Base-by-base conservation (phyloP, 2,113 vertebrate species). In the Calypte anna region DNA sequence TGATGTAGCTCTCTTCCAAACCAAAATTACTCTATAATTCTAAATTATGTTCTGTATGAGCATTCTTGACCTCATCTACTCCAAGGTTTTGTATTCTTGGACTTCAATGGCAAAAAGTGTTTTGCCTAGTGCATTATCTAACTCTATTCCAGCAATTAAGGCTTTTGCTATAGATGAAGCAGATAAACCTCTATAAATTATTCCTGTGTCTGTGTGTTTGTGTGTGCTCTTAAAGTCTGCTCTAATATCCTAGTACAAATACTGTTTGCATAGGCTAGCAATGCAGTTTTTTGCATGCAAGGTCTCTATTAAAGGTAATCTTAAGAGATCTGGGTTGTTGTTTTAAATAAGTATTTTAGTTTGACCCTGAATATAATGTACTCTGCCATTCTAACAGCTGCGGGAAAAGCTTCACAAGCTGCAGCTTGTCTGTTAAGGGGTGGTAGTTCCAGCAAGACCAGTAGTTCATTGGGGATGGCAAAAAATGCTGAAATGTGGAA, bases 11-110 rank as follows among this genome's bases (percentile, higher is more conserved):
- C 28, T 91, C 43, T 93, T 93, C 36, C 31, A 77, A 48, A 4
- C 2, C 7, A 3, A 59, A 69, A 25, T 59, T 51, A 27, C 31
- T 74, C 28, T 0, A 0, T 33, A 54, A 33, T 40, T 79, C 25
- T 62, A 6, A 82, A 67, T 74, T 66, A n/a, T 17, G 9, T 58
- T 76, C 53, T 70, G 6, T 46, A 10, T 20, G 33, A 91, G 16
- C 7, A 24, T 55, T 75, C 23, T 75, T 67, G 61, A 84, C 13
- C 57, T 94, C 33, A 72, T 38, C 69, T 82, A 63, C 57, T 18
- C 11, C 16, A 66, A 33, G 27, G 62, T 81, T 87, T 53, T 69
- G 43, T 73, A 43, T 92, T 93, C 55, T 57, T 86, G 36, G n/a
- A 40, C 36, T 82, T 28, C 30, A 86, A 3, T 4, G 2, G 33